Evolutionary conservation across 2,797 vertebrate genomes (phyloP).

Genomic region (Picus viridis): DNA sequence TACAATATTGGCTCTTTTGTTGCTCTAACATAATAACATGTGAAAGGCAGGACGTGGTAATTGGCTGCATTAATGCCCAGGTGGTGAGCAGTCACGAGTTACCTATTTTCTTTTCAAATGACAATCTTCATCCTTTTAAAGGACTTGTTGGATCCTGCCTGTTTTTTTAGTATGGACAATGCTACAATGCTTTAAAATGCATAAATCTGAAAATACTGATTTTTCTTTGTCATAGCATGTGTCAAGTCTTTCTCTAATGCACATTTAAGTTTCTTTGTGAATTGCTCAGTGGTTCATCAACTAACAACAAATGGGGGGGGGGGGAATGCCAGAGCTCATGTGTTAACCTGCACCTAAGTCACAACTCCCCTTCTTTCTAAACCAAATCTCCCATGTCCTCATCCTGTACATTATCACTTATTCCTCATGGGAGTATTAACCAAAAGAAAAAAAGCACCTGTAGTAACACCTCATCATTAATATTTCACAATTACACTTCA

Average conservation of each 20-base stretch:
- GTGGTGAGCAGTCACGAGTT: neutral
- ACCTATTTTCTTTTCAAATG: slow-evolving; percentile 26
- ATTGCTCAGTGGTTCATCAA: neutral
- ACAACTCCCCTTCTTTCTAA: neutral
- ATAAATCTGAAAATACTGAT: neutral
- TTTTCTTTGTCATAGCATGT: neutral
- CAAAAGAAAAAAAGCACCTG: neutral
- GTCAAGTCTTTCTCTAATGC: neutral
- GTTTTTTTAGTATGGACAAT: neutral
- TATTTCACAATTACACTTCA: neutral
- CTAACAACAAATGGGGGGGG: neutral
- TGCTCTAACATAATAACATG: slow-evolving; percentile 39
- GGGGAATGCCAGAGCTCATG: neutral
- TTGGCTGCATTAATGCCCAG: slow-evolving; percentile 50
- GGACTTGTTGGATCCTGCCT: neutral
- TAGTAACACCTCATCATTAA: neutral
- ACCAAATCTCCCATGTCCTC: neutral
- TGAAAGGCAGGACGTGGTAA: slow-evolving; percentile 40
- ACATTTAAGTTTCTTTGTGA: neutral
- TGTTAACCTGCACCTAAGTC: neutral
- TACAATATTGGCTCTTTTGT: slow-evolving; percentile 35
- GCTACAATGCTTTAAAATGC: neutral
- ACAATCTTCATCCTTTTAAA: slow-evolving; percentile 11
- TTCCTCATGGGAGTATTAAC: neutral
- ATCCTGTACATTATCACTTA: neutral